Evolutionary conservation across 2,113 vertebrate species (phyloP), one percentile per base, ranked within the genome.

Genomic region (Stigmatopora nigra): DNA sequence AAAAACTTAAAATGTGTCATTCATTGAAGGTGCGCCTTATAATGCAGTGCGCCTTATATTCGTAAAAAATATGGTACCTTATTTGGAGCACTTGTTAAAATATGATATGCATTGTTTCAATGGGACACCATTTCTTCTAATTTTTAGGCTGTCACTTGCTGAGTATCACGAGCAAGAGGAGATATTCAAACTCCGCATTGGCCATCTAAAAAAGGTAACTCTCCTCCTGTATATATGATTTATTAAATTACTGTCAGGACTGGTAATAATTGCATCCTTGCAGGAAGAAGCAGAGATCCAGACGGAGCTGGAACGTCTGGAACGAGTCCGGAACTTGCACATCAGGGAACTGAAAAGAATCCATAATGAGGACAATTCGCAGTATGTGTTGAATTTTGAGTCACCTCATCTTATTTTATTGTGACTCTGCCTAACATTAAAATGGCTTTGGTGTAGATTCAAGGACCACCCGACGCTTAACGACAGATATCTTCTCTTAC

Each of bases 241-340:
- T 4, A 41, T 10, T 41, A 41, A 41, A 6, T 4, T 1, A 41
- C 38, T 41, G 38, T 31, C 22, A 9, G 31, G 31, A 0, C 3
- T 53, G 3, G 25, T 17, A 17, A 15, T 15, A 35, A 52, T 20
- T 19, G 3, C 2, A 62, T 67, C 22, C 68, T 19, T 77, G 58
- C 83, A 98, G 95, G 95, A 98, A 72, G 95, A 96, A 87, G 95
- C 95, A 55, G 95, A 98, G 86, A 94, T 95, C 84, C 95, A 97
- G 81, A 86, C 93, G 1, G 95, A 98, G 86, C 63, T 98, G 86
- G 95, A 98, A 81, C 91, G 94, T 69, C 86, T 98, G 91, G 95
- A 97, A 86, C 92, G 95, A 66, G 94, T 96, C 73, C 92, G 95
- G 81, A 98, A 96, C 89, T 88, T 98, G 82, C 95, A 98, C 89